phyloP scores from a whole-genome alignment of 2,113 vertebrate species.

The Festucalex cinctus region DNA sequence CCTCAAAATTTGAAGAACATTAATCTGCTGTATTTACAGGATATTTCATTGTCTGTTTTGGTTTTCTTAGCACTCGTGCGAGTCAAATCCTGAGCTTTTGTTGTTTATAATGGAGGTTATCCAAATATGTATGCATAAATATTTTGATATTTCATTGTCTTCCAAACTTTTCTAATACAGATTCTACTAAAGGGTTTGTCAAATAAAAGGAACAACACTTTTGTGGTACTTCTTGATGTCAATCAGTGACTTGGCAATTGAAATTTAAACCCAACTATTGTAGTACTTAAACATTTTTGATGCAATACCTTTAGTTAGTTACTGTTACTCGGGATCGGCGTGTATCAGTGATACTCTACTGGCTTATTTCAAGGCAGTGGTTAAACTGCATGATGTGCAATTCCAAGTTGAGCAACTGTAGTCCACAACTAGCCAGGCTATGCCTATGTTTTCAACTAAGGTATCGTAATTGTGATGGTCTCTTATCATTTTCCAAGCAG shows the following conservation, averaged over 20 bases:
- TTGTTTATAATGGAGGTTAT: neutral
- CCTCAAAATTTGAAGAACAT: conserved; percentile 62
- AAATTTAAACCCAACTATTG: neutral
- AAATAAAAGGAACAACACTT: conserved; percentile 3
- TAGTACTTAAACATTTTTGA: neutral
- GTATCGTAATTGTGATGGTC: no score
- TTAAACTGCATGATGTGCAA: no score
- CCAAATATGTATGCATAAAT: neutral
- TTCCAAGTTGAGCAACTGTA: no score
- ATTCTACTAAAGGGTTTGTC: neutral
- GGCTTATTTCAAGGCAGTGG: no score
- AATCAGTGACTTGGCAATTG: neutral
- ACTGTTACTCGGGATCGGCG: no score
- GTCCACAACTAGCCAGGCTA: no score
- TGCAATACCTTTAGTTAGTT: no score
- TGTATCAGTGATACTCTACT: no score
- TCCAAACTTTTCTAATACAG: neutral
- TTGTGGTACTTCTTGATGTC: neutral
- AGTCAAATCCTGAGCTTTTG: neutral
- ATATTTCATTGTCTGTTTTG: neutral
- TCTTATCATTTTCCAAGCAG: no score
- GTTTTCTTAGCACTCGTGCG: conserved; percentile 7
- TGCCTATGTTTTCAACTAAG: no score
- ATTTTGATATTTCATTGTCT: neutral
- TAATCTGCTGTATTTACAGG: neutral